Conservation (phyloP, 2,797 vertebrate genomes). For the Melanogrammus aeglefinus region DNA sequence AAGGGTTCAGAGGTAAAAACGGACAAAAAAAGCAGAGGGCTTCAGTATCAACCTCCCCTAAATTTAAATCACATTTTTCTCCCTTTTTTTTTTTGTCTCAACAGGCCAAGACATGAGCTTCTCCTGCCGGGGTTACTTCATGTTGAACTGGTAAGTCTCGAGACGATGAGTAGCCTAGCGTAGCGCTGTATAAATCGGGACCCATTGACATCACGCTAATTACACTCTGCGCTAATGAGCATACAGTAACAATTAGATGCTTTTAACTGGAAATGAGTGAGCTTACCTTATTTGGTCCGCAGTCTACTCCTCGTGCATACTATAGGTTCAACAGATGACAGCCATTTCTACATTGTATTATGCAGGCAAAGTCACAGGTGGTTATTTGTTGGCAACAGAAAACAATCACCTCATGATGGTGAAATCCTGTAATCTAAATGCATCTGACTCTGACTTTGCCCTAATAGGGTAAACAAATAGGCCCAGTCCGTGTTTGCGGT, state of each 20-base stretch:
- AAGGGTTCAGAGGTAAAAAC: constrained; percentile 29
- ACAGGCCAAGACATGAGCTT: constrained; percentile 69
- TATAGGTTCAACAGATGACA: too few relatives aligned
- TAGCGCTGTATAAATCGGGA: neutral
- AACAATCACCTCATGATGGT: neutral
- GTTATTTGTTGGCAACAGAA: neutral
- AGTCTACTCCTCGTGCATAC: neutral
- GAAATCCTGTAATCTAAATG: too few relatives aligned
- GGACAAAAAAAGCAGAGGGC: constrained; percentile 54
- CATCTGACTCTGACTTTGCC: too few relatives aligned
- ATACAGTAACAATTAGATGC: constrained; percentile 27
- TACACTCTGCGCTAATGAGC: neutral
- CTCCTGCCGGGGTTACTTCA: constrained; percentile 62
- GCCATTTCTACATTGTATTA: too few relatives aligned
- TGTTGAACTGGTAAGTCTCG: constrained; percentile 73
- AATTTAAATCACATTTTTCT: constrained; percentile 51
- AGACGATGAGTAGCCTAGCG: too few relatives aligned
- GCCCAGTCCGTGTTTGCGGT: too few relatives aligned
- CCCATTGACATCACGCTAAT: neutral
- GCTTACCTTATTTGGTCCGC: neutral
- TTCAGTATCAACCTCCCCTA: constrained; percentile 33
- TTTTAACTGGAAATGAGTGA: constrained; percentile 4
- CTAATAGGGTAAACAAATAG: too few relatives aligned
- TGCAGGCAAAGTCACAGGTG: neutral
- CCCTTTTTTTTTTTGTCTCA: constrained; percentile 69